Evolutionary conservation across 2,888 invertebrate species (phyloP).

Genomic region (Trissonchulus sp.): DNA sequence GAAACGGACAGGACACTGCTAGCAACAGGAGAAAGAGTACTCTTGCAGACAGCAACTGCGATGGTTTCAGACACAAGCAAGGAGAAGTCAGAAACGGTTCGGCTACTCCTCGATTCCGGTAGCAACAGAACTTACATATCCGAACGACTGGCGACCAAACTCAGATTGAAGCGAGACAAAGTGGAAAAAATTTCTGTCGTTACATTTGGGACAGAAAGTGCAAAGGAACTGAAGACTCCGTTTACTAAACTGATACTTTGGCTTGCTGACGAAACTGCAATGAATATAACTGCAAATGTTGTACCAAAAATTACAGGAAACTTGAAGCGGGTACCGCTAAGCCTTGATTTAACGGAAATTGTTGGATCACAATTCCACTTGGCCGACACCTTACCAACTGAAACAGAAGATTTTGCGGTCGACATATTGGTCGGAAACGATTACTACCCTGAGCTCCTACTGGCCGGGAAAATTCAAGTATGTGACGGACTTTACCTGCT

Average conservation of each 20-base stretch:
- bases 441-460: background rate
- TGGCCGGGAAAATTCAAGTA: background rate
- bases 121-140: background rate
- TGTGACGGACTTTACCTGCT: background rate
- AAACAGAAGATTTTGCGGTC: background rate
- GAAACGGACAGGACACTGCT: background rate
- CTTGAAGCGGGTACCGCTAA: background rate
- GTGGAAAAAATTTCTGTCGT: background rate
- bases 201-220: background rate
- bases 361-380: background rate
- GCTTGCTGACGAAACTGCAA: no score
- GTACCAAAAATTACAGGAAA: conserved; percentile 1
- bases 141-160: background rate
- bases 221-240: background rate
- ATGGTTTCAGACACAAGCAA: background rate
- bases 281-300: no score
- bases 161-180: background rate
- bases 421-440: conserved; percentile 2
- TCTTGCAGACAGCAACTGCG: background rate
- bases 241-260: background rate
- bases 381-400: background rate
- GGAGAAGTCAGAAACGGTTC: background rate
- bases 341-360: background rate
- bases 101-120: background rate
- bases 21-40: background rate